phyloP scores from a whole-genome alignment of 2,113 vertebrate genomes.

The Cromileptes altivelis region DNA sequence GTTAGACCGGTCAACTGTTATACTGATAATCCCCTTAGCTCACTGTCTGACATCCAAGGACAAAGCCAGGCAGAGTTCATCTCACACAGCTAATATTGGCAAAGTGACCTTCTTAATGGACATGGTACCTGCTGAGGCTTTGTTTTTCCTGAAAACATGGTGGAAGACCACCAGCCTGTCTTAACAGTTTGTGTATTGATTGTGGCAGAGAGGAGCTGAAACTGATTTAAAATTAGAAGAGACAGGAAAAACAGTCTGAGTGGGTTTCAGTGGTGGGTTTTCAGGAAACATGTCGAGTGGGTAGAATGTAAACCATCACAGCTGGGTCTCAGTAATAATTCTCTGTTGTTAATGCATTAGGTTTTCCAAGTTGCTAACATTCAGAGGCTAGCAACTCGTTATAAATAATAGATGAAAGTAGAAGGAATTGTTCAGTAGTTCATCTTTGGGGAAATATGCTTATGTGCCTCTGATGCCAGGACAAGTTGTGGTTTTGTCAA shows the following conservation, averaged over 20 bases:
- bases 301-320: not conserved
- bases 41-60: constrained; percentile 69
- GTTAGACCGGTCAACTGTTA: constrained; percentile 24
- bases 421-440: not conserved
- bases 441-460: not conserved
- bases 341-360: not conserved
- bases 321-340: not conserved
- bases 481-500: not conserved
- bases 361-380: not conserved
- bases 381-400: not conserved
- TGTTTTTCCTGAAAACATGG: constrained; percentile 4
- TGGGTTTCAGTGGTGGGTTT: not conserved
- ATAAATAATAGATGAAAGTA: too few species aligned
- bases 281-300: not conserved
- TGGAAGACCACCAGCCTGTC: not conserved
- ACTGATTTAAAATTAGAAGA: not conserved
- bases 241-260: not conserved
- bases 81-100: constrained; percentile 63
- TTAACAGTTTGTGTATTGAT: not conserved
- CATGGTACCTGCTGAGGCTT: constrained; percentile 20
- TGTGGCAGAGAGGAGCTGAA: not conserved
- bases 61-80: constrained; percentile 63
- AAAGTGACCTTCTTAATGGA: constrained; percentile 63
- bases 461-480: not conserved
- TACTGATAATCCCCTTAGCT: constrained; percentile 75